These are phyloP conservation scores for Drosophila gaucha DNA, from an alignment of 2,888 invertebrate genomes.

Conservation along the genomic window DNA sequence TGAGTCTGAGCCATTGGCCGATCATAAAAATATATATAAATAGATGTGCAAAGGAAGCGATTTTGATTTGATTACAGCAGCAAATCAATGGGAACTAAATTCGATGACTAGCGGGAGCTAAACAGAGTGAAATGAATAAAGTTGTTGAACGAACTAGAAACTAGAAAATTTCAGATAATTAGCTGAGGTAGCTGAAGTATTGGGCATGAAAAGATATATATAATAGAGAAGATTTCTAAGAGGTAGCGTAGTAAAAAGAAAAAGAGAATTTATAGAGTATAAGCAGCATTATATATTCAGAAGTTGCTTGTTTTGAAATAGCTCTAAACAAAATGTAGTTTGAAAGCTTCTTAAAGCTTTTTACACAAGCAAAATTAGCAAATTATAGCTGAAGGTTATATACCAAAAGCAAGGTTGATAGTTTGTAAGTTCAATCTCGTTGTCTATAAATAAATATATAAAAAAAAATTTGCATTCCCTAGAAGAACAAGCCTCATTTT, in stretches of 20 bases:
- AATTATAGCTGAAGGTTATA: too few relatives aligned
- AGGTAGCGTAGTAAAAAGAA: neutral
- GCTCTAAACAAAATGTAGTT: too few relatives aligned
- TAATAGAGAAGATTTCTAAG: neutral
- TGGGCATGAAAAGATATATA: neutral
- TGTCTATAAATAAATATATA: too few relatives aligned
- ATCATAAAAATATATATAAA: slow-evolving; percentile 7
- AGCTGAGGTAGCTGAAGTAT: neutral
- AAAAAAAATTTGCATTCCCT: too few relatives aligned
- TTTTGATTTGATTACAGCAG: slow-evolving; percentile 2
- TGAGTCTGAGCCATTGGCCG: slow-evolving; percentile 15
- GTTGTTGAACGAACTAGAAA: too few relatives aligned
- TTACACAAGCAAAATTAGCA: too few relatives aligned
- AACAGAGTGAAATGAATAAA: neutral
- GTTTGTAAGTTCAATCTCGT: too few relatives aligned
- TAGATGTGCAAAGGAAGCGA: slow-evolving; percentile 16
- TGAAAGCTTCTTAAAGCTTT: neutral
- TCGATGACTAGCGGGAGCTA: neutral
- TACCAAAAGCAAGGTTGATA: neutral
- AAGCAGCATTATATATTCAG: too few relatives aligned
- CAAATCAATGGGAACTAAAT: slow-evolving; percentile 10
- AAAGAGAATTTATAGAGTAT: too few relatives aligned
- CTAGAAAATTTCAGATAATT: neutral
- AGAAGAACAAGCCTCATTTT: too few relatives aligned
- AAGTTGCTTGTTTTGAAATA: too few relatives aligned